Conservation (phyloP, 53 echinoderm and acorn worm genomes). For the Actinopyga echinites region DNA sequence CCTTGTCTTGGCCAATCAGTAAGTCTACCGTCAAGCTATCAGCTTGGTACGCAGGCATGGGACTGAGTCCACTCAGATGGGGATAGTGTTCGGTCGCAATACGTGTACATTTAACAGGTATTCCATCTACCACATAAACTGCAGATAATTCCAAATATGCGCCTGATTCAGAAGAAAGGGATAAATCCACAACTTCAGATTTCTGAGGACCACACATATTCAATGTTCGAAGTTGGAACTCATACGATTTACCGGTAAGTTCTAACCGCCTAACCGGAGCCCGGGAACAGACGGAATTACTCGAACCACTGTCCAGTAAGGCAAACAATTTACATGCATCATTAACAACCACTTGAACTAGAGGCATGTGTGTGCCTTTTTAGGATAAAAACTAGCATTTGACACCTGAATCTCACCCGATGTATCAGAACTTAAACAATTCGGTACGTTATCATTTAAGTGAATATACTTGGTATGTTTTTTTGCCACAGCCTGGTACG, state of each 20-base stretch:
- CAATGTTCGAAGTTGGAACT: slow-evolving; percentile 38
- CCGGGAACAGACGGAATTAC: slow-evolving; percentile 49
- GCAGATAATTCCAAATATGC: slow-evolving; percentile 1
- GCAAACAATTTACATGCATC: slow-evolving; percentile 14
- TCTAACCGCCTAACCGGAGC: slow-evolving; percentile 13
- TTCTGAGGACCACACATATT: slow-evolving; percentile 25
- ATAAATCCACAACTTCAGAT: slow-evolving; percentile 37
- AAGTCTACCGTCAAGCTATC: slow-evolving; percentile 34
- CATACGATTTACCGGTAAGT: slow-evolving; percentile 7
- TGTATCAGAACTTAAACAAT: background rate
- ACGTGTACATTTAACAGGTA: slow-evolving; percentile 38
- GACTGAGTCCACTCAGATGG: slow-evolving; percentile 11
- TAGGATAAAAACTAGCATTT: slow-evolving; percentile 27
- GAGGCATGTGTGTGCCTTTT: slow-evolving; percentile 8
- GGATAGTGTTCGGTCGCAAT: slow-evolving; percentile 12
- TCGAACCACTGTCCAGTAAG: slow-evolving; percentile 51
- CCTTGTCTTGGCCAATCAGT: slow-evolving; percentile 53
- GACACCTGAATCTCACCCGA: slow-evolving; percentile 32
- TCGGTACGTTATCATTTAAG: too few species aligned
- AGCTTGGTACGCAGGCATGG: slow-evolving; percentile 36
- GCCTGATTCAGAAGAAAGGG: slow-evolving; percentile 1
- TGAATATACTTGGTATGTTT: slow-evolving; percentile 36
- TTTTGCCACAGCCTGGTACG: slow-evolving; percentile 47
- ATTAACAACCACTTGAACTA: slow-evolving; percentile 41
- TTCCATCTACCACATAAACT: slow-evolving; percentile 49